phyloP scores from a whole-genome alignment of 2,113 vertebrate genomes.

The Castor canadensis region DNA sequence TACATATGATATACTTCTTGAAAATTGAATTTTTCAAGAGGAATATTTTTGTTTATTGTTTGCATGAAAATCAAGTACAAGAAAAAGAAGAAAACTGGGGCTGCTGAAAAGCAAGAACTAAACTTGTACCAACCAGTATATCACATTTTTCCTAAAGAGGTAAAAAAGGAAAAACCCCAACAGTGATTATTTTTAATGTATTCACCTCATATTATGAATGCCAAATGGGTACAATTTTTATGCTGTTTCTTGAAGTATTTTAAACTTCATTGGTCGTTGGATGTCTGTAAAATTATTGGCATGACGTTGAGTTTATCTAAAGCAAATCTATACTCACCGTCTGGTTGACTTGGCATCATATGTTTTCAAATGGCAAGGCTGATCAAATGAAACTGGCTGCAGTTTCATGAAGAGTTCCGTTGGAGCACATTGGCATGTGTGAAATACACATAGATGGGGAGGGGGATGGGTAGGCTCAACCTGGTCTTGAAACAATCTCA shows the following conservation, averaged over 20 bases:
- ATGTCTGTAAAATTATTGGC: constrained; percentile 48
- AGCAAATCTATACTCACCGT: constrained; percentile 47
- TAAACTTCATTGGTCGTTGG: constrained; percentile 48
- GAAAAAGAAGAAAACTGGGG: not conserved
- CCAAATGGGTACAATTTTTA: not conserved
- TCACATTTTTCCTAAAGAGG: constrained; percentile 6
- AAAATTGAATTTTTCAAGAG: constrained; percentile 22
- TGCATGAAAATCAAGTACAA: not conserved
- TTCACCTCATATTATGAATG: constrained; percentile 29
- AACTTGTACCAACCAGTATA: not conserved
- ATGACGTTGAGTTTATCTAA: constrained; percentile 42
- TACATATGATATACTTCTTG: not conserved
- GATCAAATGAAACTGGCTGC: not conserved
- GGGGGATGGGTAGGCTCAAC: not conserved
- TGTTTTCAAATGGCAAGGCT: constrained; percentile 20
- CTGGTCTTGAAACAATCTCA: not conserved
- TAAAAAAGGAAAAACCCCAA: not conserved
- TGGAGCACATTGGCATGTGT: not conserved
- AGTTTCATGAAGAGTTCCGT: not conserved
- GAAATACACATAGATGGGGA: not conserved
- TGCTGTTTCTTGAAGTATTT: not conserved
- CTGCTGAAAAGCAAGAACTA: constrained; percentile 31
- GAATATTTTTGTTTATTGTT: not conserved
- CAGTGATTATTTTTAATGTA: constrained; percentile 25
- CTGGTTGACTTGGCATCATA: constrained; percentile 46